Percentiles rank a stretch among this genome's conserved stretches.
Conservation (phyloP, 2,888 invertebrate species). For the Ferdinandea cuprea region DNA sequence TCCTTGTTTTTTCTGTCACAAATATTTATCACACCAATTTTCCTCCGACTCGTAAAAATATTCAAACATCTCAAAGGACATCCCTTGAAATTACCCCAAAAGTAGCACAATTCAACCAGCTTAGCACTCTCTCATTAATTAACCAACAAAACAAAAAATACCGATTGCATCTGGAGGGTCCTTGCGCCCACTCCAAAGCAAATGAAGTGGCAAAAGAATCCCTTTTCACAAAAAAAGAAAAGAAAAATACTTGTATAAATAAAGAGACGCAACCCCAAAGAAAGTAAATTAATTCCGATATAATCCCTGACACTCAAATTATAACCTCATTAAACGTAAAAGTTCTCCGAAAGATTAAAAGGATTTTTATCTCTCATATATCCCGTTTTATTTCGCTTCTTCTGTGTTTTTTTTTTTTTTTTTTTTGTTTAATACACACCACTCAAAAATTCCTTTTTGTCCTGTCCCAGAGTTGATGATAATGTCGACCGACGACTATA, state of each 20-base stretch:
- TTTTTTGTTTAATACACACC: slow-evolving; percentile 36
- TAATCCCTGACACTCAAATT: slow-evolving; percentile 74
- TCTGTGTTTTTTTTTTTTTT: no score
- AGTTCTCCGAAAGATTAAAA: slow-evolving; percentile 65
- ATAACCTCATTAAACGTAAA: slow-evolving; percentile 71
- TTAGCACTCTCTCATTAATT: slow-evolving; percentile 35
- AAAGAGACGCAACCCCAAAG: slow-evolving; percentile 25
- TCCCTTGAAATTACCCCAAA: neutral
- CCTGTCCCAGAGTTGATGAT: slow-evolving; percentile 49
- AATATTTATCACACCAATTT: neutral
- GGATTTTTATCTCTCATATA: slow-evolving; percentile 65
- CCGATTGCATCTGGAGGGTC: slow-evolving; percentile 64
- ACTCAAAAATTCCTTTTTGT: slow-evolving; percentile 73
- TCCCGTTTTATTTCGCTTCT: slow-evolving; percentile 56
- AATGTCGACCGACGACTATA: slow-evolving; percentile 48
- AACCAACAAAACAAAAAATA: slow-evolving; percentile 41
- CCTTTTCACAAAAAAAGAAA: slow-evolving; percentile 25
- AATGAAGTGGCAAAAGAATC: slow-evolving; percentile 61
- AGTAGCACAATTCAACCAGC: neutral
- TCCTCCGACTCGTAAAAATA: neutral
- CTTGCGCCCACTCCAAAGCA: slow-evolving; percentile 23
- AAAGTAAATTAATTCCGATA: slow-evolving; percentile 72
- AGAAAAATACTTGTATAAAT: slow-evolving; percentile 1
- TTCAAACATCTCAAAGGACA: neutral
- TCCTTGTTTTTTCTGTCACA: no score